phyloP scores from a whole-genome alignment of 2,113 vertebrate species.

The Sarotherodon lohbergeri region DNA sequence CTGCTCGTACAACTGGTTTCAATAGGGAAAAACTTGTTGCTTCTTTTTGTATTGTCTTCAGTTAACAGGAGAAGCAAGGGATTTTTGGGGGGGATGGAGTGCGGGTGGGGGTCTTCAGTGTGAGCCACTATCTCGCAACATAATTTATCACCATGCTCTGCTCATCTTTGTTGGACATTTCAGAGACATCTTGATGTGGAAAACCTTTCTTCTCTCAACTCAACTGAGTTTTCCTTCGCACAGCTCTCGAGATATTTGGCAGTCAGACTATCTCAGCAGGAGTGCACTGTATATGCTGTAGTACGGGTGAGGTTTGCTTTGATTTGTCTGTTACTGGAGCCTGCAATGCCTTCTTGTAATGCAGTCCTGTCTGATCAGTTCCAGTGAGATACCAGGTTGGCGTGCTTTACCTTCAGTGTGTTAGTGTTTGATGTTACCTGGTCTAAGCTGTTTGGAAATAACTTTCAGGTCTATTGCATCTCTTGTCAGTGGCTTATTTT shows the following conservation, averaged over 20 bases:
- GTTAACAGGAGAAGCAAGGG: not conserved
- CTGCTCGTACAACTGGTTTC: not conserved
- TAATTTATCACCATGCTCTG: not conserved
- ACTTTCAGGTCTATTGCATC: not conserved
- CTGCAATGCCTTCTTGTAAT: not conserved
- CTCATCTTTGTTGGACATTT: not conserved
- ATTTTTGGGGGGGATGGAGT: not conserved
- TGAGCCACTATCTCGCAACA: not conserved
- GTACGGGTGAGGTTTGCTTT: not conserved
- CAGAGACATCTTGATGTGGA: not conserved
- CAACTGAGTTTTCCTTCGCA: conserved; percentile 8
- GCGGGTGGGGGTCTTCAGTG: not conserved
- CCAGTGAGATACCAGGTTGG: not conserved
- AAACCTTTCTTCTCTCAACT: not conserved
- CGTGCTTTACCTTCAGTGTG: not conserved
- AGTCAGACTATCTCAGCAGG: not conserved
- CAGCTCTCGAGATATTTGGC: not conserved
- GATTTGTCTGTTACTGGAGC: not conserved
- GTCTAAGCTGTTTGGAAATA: not conserved
- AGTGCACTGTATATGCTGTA: not conserved
- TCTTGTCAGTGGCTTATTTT: not conserved
- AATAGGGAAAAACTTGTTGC: not conserved
- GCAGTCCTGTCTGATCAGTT: not conserved
- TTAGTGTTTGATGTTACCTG: not conserved
- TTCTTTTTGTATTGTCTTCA: not conserved